Conservation (phyloP, 2,888 invertebrate genomes). For the Drosophila cyrtoloma region DNA sequence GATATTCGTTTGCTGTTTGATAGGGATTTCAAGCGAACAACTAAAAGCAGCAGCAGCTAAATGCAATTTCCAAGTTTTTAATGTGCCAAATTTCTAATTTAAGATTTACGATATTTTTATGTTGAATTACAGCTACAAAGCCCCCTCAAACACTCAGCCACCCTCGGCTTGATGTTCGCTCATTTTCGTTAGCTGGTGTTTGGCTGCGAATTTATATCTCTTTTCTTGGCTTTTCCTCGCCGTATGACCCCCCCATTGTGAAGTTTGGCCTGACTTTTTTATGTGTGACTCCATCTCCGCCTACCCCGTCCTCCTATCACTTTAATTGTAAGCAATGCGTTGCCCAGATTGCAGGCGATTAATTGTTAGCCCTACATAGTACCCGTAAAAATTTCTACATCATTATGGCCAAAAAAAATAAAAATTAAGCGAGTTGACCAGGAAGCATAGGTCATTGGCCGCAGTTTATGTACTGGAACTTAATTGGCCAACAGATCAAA, state of each 20-base stretch:
- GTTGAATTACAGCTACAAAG: conserved; percentile 71
- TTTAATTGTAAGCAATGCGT: conserved; percentile 51
- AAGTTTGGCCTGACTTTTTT: conserved; percentile 42
- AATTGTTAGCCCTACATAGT: conserved; percentile 25
- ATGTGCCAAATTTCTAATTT: conserved; percentile 82
- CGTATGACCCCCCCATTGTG: conserved; percentile 40
- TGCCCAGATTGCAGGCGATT: conserved; percentile 48
- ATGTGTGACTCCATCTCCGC: conserved; percentile 4
- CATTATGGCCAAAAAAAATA: conserved; percentile 4
- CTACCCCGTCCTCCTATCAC: not conserved
- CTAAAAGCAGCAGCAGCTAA: conserved; percentile 51
- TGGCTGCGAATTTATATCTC: conserved; percentile 64
- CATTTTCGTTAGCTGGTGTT: conserved; percentile 73
- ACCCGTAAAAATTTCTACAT: not conserved
- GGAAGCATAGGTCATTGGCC: conserved; percentile 57
- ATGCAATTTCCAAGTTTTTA: conserved; percentile 82
- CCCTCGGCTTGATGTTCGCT: conserved; percentile 60
- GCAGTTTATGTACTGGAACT: conserved; percentile 72
- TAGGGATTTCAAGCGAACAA: conserved; percentile 43
- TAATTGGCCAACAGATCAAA: conserved; percentile 60
- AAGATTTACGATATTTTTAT: conserved; percentile 82
- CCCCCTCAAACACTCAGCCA: not conserved
- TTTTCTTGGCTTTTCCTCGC: conserved; percentile 33
- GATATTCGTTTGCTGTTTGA: conserved; percentile 31
- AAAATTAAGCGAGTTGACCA: not conserved